Evolutionary conservation across 2,113 vertebrate genomes (phyloP).

Genomic region (Eolophus roseicapilla): DNA sequence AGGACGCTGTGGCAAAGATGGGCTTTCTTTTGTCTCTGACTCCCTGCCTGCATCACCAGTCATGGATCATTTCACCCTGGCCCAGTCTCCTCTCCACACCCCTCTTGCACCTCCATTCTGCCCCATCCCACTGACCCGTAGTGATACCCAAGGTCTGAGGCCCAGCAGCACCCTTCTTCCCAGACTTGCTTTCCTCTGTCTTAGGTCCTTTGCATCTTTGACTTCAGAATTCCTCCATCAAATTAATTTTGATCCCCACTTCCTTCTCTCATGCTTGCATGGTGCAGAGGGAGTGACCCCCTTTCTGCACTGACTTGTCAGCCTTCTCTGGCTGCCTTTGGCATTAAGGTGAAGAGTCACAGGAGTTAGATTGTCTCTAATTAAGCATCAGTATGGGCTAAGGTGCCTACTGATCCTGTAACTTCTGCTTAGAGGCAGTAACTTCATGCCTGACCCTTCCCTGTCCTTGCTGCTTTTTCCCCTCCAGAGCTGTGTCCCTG

Average conservation of each 20-base stretch:
- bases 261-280: not conserved
- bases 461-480: not conserved
- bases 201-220: not conserved
- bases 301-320: not conserved
- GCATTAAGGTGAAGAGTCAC: not conserved
- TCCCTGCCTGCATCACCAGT: not conserved
- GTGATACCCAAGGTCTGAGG: not conserved
- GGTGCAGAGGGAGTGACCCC: not conserved
- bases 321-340: not conserved
- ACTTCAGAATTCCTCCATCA: not conserved
- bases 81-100: not conserved
- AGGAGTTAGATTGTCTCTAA: not conserved
- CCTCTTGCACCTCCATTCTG: not conserved
- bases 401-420: not conserved
- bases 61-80: fast-evolving
- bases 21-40: not conserved
- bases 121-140: fast-evolving
- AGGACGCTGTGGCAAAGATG: not conserved
- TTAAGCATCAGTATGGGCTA: not conserved
- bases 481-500: fast-evolving
- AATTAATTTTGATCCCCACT: not conserved
- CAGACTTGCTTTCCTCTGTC: not conserved
- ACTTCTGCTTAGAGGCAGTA: not conserved
- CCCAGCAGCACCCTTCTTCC: not conserved
- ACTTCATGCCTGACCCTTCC: not conserved